phyloP scores from a whole-genome alignment of 2,113 vertebrate genomes.

The Petromus typicus region DNA sequence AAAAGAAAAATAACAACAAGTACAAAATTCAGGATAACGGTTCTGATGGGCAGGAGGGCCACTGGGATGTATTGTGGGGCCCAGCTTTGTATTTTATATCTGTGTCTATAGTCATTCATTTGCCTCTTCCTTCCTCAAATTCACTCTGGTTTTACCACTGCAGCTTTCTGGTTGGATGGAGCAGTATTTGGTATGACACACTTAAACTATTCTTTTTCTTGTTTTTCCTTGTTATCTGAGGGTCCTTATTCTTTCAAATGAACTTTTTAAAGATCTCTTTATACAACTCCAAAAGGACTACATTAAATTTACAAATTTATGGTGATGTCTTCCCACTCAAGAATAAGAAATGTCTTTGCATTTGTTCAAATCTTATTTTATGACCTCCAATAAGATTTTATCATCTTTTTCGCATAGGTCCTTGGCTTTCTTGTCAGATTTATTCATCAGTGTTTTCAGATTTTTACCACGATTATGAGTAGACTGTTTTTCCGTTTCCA shows the following conservation, averaged over 20 bases:
- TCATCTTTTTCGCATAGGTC: conserved; percentile 63
- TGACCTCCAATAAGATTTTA: conserved; percentile 76
- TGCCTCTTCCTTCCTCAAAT: neutral
- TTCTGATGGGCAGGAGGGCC: neutral
- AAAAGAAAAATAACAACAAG: neutral
- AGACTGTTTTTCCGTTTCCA: conserved; percentile 16
- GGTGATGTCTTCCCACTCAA: conserved; percentile 61
- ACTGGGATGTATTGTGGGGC: neutral
- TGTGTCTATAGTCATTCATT: neutral
- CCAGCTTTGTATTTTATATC: neutral
- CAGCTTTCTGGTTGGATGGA: neutral
- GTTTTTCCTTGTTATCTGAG: conserved; percentile 36
- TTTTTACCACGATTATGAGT: conserved; percentile 60
- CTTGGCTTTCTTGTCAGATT: conserved; percentile 71
- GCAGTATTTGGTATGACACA: neutral
- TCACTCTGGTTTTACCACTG: neutral
- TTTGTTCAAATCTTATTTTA: conserved; percentile 77
- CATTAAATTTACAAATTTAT: conserved; percentile 74
- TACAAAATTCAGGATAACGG: neutral
- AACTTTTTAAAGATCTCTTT: conserved; percentile 62
- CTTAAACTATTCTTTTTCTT: neutral
- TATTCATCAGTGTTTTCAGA: conserved; percentile 74
- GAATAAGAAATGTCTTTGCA: conserved; percentile 70
- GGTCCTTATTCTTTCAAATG: conserved; percentile 38
- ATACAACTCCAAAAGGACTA: conserved; percentile 54